Evolutionary conservation across 2,797 vertebrate genomes (phyloP), one percentile per base, ranked within the genome.

Genomic region (Enteromius argenteus): DNA sequence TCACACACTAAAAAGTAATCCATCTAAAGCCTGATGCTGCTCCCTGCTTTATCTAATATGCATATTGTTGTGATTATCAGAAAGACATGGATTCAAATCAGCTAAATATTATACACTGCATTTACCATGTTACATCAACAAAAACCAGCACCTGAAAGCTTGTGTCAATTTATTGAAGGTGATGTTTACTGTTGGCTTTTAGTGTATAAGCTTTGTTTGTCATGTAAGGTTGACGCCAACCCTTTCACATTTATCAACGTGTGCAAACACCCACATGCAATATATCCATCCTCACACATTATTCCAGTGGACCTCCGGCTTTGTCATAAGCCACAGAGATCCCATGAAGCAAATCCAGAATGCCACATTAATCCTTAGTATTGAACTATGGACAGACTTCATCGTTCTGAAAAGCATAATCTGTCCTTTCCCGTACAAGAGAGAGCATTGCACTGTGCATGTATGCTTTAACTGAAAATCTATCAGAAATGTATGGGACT

Each of bases 401-500:
- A 79, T 64, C 44, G 58, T 5, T 30, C 14, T 71, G 74, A 49
- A 58, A 84, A 85, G 35, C 78, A 68, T 85, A 84, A 89, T 89
- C 82, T 88, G 79, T 81, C 30, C 75, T 86, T 88, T 88, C 21
- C 72, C 13, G 90, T 87, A 85, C 87, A 64, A 51, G 30, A 58
- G 44, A 13, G 2, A 66, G 56, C 0, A 4, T 71, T 88, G 77
- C 35, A 17, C 19, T 14, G 23, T 21, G 2, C 42, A 30, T 80
- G 1, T 83, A 37, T 53, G 73, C 27, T 64, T 46, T 32, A 64
- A 49, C 13, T 35, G 11, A 49, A 46, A 78, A 66, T n/a, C 23
- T 42, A 64, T 79, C 62, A 79, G 27, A 79, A 79, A 79, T 35
- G 60, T 23, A 56, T 46, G 76, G 58, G 39, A 78, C 58, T 64